Evolutionary conservation across 2,797 vertebrate genomes (phyloP).

Genomic region (Anas bahamensis): DNA sequence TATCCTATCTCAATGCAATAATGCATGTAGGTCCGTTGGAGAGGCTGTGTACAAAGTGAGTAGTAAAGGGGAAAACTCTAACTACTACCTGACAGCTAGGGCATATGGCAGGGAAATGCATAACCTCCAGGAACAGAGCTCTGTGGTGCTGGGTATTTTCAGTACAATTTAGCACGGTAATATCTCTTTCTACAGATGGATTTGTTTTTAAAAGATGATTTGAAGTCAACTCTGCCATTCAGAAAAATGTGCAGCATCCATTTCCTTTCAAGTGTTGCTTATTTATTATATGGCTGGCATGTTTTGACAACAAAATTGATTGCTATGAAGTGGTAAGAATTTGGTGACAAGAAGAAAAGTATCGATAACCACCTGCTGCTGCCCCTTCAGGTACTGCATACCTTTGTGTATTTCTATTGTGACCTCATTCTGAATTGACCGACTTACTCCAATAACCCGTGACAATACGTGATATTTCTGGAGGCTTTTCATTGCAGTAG

Average conservation of each 20-base stretch:
- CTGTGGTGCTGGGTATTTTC: not conserved
- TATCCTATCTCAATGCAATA: not conserved
- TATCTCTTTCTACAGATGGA: not conserved
- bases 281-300: not conserved
- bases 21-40: not conserved
- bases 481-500: not conserved
- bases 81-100: not conserved
- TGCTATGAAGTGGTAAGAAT: not conserved
- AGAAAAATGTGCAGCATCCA: not conserved
- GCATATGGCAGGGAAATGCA: not conserved
- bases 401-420: not conserved
- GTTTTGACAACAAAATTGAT: not conserved
- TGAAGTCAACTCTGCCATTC: not conserved
- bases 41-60: not conserved
- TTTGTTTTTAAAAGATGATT: not conserved
- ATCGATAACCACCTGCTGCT: not conserved
- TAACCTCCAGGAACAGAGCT: not conserved
- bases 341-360: not conserved
- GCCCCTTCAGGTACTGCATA: not conserved
- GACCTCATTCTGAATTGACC: not conserved
- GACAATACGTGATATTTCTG: not conserved
- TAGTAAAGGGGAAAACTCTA: not conserved
- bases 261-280: constrained; percentile 1
- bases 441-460: not conserved
- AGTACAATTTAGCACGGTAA: not conserved